Conservation (phyloP, 35 echinoderm and acorn worm genomes). For the Apostichopus californicus region DNA sequence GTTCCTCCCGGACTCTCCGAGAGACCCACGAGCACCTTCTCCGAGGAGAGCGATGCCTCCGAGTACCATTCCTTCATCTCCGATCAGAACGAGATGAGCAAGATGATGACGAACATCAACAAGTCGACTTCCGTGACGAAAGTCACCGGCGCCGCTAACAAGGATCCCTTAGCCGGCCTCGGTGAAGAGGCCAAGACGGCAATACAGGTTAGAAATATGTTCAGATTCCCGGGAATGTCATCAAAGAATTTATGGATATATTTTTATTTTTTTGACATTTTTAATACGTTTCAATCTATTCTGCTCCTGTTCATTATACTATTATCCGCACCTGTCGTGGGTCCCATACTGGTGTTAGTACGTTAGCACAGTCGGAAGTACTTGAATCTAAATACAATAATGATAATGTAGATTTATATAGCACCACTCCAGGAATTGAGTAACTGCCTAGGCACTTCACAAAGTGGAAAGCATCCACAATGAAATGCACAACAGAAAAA, state of each 20-base stretch:
- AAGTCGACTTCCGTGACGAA: not conserved
- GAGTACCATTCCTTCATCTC: constrained; percentile 48
- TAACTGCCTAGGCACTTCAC: too few relatives aligned
- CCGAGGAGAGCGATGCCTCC: constrained; percentile 41
- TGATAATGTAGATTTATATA: too few relatives aligned
- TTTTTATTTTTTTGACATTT: not conserved
- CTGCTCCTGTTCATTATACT: too few relatives aligned
- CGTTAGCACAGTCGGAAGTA: too few relatives aligned
- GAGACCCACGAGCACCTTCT: constrained; percentile 30
- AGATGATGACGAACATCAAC: not conserved
- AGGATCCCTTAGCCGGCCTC: constrained; percentile 21
- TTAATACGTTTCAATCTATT: too few relatives aligned
- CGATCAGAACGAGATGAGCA: constrained; percentile 11
- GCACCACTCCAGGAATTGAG: too few relatives aligned
- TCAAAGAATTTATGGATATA: not conserved
- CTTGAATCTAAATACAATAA: too few relatives aligned
- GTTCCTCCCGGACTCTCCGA: not conserved
- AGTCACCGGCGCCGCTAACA: not conserved
- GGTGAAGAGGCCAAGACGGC: constrained; percentile 85
- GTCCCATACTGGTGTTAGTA: too few relatives aligned
- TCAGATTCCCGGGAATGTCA: not conserved
- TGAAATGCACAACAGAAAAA: too few relatives aligned
- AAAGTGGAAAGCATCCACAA: too few relatives aligned
- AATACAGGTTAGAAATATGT: constrained; percentile 42
- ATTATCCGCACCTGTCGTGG: too few relatives aligned